Conservation (phyloP, 2,797 vertebrate genomes). For the Antrozous pallidus region DNA sequence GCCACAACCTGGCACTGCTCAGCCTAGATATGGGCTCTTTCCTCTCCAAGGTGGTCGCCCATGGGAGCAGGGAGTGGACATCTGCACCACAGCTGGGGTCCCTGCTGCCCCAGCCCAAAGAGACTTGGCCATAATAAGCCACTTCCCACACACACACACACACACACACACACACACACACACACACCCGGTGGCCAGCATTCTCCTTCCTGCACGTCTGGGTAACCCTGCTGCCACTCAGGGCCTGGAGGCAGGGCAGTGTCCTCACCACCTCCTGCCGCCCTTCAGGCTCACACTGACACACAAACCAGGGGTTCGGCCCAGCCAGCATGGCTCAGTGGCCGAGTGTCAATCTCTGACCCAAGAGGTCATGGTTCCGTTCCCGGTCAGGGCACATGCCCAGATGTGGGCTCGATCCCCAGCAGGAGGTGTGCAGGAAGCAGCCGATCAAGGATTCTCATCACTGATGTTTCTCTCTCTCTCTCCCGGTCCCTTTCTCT, state of each 20-base stretch:
- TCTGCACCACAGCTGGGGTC: too few species aligned
- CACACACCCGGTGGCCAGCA: not conserved
- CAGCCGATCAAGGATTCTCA: not conserved
- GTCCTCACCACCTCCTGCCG: not conserved
- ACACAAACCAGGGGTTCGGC: constrained; percentile 3
- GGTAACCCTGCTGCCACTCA: not conserved
- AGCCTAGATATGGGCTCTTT: too few species aligned
- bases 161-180: too few species aligned
- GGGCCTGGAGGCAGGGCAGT: not conserved
- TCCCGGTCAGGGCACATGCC: not conserved
- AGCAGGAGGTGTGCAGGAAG: not conserved
- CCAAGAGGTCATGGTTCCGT: too few species aligned
- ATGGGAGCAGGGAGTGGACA: too few species aligned
- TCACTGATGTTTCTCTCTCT: not conserved
- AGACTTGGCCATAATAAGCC: too few species aligned
- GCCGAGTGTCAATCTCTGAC: too few species aligned
- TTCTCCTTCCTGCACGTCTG: not conserved
- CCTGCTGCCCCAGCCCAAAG: too few species aligned
- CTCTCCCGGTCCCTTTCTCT: not conserved
- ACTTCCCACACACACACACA: too few species aligned
- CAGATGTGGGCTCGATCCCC: not conserved
- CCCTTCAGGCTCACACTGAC: not conserved
- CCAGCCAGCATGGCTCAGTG: too few species aligned
- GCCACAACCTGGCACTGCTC: too few species aligned
- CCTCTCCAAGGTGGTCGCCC: too few species aligned